A percentile compares a stretch with the other conserved stretches of the same genome.
Conservation (phyloP, 2,797 vertebrate species). For the Intellagama lesueurii region DNA sequence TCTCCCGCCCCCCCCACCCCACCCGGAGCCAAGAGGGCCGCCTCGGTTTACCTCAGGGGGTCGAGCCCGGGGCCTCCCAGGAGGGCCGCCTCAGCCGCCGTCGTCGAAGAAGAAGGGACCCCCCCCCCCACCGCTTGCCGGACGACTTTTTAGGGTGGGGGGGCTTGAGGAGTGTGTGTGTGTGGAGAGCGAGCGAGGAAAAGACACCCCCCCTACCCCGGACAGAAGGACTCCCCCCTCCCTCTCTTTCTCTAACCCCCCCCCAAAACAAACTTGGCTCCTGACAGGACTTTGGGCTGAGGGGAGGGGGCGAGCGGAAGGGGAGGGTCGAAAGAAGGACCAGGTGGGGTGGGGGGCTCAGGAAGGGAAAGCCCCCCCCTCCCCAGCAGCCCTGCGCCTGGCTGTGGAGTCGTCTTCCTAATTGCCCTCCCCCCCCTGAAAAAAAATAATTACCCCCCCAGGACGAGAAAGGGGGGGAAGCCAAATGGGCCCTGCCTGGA, state of each 20-base stretch:
- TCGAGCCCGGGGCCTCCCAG: background rate
- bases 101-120: too few relatives aligned
- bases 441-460: background rate
- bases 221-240: too few relatives aligned
- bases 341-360: too few relatives aligned
- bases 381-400: background rate
- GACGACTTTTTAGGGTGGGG: too few relatives aligned
- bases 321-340: background rate
- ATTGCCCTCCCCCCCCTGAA: too few relatives aligned
- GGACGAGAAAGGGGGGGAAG: background rate
- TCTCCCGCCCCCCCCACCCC: background rate
- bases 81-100: background rate
- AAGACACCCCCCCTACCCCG: too few relatives aligned
- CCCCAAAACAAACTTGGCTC: background rate
- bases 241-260: background rate
- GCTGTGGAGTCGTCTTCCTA: background rate
- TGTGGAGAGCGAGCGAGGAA: too few relatives aligned
- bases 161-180: too few relatives aligned
- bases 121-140: too few relatives aligned
- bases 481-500: conserved; percentile 14
- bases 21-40: background rate
- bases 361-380: background rate
- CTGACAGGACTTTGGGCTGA: background rate
- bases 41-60: background rate
- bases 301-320: background rate